Evolutionary conservation across 2,113 vertebrate species (phyloP).

Genomic region (Trochalopteron elliotii): DNA sequence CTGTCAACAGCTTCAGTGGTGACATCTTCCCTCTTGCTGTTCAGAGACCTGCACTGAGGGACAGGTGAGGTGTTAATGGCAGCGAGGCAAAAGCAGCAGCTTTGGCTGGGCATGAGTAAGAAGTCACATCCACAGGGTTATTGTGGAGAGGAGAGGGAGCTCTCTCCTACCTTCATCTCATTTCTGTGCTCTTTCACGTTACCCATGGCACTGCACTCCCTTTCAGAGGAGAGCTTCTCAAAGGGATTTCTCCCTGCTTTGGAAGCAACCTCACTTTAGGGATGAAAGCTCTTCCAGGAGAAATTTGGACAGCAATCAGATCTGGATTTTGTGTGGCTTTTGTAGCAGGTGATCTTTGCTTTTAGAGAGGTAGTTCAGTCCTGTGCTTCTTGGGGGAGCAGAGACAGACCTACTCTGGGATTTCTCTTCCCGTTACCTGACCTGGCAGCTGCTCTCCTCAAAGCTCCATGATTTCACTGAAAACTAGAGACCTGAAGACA

Average conservation of each 20-base stretch:
- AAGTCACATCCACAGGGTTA: neutral
- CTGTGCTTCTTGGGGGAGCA: neutral
- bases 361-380: neutral
- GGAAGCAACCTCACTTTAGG: neutral
- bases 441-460: conserved; percentile 35
- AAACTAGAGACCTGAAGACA: neutral
- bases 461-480: neutral
- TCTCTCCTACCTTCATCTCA: neutral
- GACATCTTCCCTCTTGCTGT: neutral
- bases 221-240: neutral
- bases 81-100: neutral
- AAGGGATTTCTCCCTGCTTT: neutral
- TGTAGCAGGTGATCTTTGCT: neutral
- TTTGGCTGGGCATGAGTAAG: neutral
- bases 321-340: neutral
- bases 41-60: neutral
- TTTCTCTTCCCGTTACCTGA: neutral
- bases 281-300: neutral
- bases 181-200: neutral
- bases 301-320: neutral
- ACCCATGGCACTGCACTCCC: neutral
- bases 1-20: neutral
- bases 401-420: neutral
- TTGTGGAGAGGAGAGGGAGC: neutral
- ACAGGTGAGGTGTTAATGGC: neutral